Base-by-base conservation (phyloP, 2,888 invertebrate species). In the Amphiduros pacificus region DNA sequence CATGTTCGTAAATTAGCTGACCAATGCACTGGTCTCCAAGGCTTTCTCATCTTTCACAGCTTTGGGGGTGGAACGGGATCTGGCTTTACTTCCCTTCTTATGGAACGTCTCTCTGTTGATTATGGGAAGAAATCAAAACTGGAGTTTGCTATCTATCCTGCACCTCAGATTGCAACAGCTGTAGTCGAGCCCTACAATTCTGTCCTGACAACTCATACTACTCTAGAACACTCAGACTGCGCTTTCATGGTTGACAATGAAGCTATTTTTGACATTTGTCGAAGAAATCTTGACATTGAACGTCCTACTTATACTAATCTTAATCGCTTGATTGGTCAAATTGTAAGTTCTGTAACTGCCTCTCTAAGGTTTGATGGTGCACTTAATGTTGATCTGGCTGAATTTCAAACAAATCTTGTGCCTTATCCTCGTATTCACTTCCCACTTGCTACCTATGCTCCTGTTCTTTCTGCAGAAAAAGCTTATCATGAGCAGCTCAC, bases 21-120 rank as follows among this genome's bases (percentile, higher is more conserved):
- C 78, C 90, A 91, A 79, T 92, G 92, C 77, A 89, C 89, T 41
- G 90, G 91, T 2, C 79, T 85, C n/a, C 85, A 85, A 71, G 93
- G 93, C 32, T 93, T 93, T 84, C 88, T 93, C 73, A 89, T 94
- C 63, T 94, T 93, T 83, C 93, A 93, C 81, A 92, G 92, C 5
- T 95, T 94, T 44, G 44, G 44, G 22, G 44, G 44, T 44, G 44
- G 44, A 44, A 78, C 77, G 56, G 78, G 79, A 5, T 77, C 79
- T 22, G 64, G 91, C 14, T 71, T 68, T 80, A 91, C 91, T 0
- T 91, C 92, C 0, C 84, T 93, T 50, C 22, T 44, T n/a, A 83
- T 91, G 67, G 90, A 91, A 72, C 75, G 83, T 27, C 79, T 92
- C 1, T 76, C 80, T 1, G 83, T 83, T 27, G 88, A 89, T 68